Percentiles rank a stretch among this genome's conserved stretches.
Conservation (phyloP, 2,797 vertebrate genomes). For the Diceros bicornis region DNA sequence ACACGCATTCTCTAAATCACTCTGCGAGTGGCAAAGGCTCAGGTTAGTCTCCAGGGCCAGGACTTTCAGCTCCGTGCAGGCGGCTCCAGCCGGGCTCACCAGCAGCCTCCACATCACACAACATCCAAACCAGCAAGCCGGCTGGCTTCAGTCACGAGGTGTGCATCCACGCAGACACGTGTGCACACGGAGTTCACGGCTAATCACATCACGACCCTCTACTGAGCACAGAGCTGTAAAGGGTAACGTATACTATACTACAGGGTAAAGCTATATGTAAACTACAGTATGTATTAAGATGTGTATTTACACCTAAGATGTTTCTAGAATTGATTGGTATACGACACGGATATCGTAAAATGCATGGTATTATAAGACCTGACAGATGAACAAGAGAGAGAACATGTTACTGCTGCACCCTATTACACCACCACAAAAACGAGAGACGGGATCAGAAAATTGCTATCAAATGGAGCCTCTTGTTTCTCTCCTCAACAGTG, state of each 20-base stretch:
- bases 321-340: not conserved
- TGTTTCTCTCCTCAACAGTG: not conserved
- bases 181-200: accelerated
- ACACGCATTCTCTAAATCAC: accelerated
- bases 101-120: not conserved
- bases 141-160: accelerated
- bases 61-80: not conserved
- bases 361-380: accelerated
- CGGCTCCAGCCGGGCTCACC: accelerated
- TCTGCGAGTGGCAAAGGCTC: not conserved
- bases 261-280: no score
- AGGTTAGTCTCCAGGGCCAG: accelerated
- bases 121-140: not conserved
- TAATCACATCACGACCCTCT: not conserved
- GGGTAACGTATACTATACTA: accelerated
- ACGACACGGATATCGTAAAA: not conserved
- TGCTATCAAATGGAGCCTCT: accelerated
- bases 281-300: accelerated
- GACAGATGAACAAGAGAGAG: not conserved
- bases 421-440: accelerated
- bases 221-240: not conserved
- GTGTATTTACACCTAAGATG: no score
- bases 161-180: accelerated
- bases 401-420: accelerated
- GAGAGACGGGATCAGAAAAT: not conserved